Base-by-base conservation (phyloP, 2,888 invertebrate species). In the Gortyna flavago region DNA sequence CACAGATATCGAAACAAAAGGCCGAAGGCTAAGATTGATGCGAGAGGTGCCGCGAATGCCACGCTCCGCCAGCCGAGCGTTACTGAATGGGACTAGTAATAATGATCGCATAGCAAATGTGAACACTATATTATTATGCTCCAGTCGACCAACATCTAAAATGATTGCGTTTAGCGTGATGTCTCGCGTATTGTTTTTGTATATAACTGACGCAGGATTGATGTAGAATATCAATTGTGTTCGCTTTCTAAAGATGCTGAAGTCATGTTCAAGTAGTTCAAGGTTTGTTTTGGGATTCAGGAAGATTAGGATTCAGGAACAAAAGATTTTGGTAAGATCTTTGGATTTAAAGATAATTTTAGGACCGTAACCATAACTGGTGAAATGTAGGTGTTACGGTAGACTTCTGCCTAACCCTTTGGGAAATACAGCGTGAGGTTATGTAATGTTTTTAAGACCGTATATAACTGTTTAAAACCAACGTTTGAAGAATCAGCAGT, bases 41-140 rank as follows among this genome's bases (percentile, higher is more conserved):
- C 71, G 87, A 92, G 94, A 93, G 90, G 90, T 89, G 89, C 90
- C 88, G 85, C 86, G 85, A 88, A 79, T 90, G 93, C 90, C 89
- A 94, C 95, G 96, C 93, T 93, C 89, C 92, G 93, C 87, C 90
- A 90, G 75, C 93, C 92, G 92, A 93, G 95, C 94, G 96, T 96
- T 94, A 95, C 95, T 91, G 90, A 93, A 93, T 92, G 91, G 88
- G 88, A 91, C 91, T 91, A 90, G 90, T 92, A 91, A 93, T 92
- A 91, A 93, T 92, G 90, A 91, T 90, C 88, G 89, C 88, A 87
- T 89, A 88, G 77, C 85, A 85, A 85, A 90, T 89, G 83, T 89
- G 85, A 87, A 82, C 81, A 86, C 83, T 75, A 76, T 83, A 80
- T 73, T 83, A 80, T 73, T 79, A 72, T 73, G 75, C 79, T 79